Percentiles rank a stretch among this genome's conserved stretches.
Conservation (phyloP, 2,797 vertebrate genomes). For the Coregonus sp. region DNA sequence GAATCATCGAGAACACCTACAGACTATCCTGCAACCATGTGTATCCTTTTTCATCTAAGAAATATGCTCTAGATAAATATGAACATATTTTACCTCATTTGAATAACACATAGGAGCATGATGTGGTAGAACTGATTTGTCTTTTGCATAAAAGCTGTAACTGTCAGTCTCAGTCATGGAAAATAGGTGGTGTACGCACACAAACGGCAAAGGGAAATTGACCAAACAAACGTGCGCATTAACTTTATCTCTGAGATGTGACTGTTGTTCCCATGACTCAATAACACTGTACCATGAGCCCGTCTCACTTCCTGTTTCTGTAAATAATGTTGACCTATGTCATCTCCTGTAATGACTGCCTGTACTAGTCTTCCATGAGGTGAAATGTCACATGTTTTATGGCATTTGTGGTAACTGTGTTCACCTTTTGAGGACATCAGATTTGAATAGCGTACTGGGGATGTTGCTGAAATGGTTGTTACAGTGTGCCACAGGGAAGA, state of each 20-base stretch:
- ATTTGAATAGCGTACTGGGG: not conserved
- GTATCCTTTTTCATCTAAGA: constrained; percentile 82
- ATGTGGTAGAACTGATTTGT: not conserved
- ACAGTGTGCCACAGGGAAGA: not conserved
- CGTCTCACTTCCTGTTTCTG: constrained; percentile 42
- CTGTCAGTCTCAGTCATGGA: not conserved
- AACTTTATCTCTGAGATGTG: not conserved
- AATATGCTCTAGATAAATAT: not conserved
- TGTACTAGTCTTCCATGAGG: not conserved
- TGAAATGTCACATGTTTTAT: not conserved
- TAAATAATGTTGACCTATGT: constrained; percentile 8
- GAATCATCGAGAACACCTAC: constrained; percentile 98
- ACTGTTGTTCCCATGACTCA: constrained; percentile 2
- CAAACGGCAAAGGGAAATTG: too few relatives aligned
- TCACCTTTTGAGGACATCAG: not conserved
- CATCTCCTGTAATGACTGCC: not conserved
- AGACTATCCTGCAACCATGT: constrained; percentile 97
- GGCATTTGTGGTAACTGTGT: not conserved
- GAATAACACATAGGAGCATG: too few relatives aligned
- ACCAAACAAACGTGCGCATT: too few relatives aligned
- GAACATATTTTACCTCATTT: not conserved
- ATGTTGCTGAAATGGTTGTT: not conserved
- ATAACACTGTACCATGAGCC: not conserved
- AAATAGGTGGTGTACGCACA: not conserved
- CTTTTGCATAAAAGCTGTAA: not conserved